Conservation (phyloP, 2,888 invertebrate genomes). For the Mythimna loreyi region DNA sequence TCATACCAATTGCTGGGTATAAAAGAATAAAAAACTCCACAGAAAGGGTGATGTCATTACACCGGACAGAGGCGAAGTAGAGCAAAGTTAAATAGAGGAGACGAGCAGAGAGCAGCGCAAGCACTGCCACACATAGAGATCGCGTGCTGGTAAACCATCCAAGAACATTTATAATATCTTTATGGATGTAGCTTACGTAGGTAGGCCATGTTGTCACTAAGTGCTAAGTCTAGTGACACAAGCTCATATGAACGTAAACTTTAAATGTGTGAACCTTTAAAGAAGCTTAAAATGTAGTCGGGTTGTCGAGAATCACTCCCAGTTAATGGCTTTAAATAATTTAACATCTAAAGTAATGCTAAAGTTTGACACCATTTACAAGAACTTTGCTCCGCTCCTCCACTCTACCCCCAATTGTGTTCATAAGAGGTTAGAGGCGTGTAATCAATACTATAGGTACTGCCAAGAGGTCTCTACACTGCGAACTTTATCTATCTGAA, state of each 20-base stretch:
- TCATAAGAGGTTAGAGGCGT: slow-evolving; percentile 21
- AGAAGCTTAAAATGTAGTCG: slow-evolving; percentile 21
- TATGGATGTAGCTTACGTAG: not conserved
- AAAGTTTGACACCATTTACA: slow-evolving; percentile 50
- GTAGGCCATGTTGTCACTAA: slow-evolving; percentile 5
- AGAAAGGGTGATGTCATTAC: slow-evolving; percentile 16
- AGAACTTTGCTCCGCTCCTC: slow-evolving; percentile 28
- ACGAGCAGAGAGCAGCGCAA: slow-evolving; percentile 6
- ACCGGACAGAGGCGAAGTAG: slow-evolving; percentile 15
- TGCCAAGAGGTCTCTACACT: slow-evolving; percentile 4
- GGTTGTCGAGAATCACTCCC: slow-evolving; percentile 35
- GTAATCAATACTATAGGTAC: slow-evolving; percentile 32
- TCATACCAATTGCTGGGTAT: slow-evolving; percentile 5
- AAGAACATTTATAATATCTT: slow-evolving; percentile 4
- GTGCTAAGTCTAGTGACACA: slow-evolving; percentile 11
- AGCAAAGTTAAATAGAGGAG: slow-evolving; percentile 34
- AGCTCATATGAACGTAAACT: slow-evolving; percentile 7
- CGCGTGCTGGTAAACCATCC: slow-evolving; percentile 10
- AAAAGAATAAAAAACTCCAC: slow-evolving; percentile 16
- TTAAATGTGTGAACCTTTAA: not conserved
- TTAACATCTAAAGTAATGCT: slow-evolving; percentile 13
- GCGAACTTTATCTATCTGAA: slow-evolving; percentile 45
- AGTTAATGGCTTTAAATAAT: slow-evolving; percentile 17
- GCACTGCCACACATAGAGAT: slow-evolving; percentile 12
- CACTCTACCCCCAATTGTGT: slow-evolving; percentile 42